phyloP scores from a whole-genome alignment of 2,797 vertebrate species.

The Peromyscus melanophrys region DNA sequence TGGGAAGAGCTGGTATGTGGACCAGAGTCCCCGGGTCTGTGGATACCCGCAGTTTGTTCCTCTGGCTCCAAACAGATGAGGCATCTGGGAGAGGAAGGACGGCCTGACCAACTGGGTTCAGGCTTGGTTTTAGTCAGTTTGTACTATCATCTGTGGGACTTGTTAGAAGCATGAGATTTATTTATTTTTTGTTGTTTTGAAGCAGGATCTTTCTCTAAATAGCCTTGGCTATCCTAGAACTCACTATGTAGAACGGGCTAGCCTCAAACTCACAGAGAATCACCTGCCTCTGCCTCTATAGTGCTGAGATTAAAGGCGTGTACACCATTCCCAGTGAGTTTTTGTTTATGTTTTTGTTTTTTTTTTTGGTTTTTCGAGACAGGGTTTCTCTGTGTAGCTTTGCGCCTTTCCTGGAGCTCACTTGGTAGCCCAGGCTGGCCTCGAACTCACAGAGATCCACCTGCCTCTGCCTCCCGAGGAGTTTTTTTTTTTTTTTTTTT shows the following conservation, averaged over 20 bases:
- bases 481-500: neutral
- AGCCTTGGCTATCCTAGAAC: neutral
- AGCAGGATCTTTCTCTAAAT: neutral
- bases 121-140: neutral
- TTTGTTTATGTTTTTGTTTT: neutral
- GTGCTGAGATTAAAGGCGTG: neutral
- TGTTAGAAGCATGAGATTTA: conserved; percentile 10
- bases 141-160: neutral
- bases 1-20: neutral
- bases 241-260: neutral
- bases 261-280: neutral
- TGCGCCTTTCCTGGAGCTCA: too few species aligned
- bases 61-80: neutral
- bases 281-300: neutral
- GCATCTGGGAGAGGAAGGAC: neutral
- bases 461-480: neutral
- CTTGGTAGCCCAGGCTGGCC: neutral
- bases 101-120: neutral
- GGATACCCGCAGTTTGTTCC: neutral
- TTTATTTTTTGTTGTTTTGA: neutral
- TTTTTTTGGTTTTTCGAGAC: too few species aligned
- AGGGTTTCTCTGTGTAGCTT: too few species aligned
- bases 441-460: neutral
- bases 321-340: neutral
- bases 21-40: neutral